Conservation (phyloP, 2,113 vertebrate species). For the Scomber japonicus region DNA sequence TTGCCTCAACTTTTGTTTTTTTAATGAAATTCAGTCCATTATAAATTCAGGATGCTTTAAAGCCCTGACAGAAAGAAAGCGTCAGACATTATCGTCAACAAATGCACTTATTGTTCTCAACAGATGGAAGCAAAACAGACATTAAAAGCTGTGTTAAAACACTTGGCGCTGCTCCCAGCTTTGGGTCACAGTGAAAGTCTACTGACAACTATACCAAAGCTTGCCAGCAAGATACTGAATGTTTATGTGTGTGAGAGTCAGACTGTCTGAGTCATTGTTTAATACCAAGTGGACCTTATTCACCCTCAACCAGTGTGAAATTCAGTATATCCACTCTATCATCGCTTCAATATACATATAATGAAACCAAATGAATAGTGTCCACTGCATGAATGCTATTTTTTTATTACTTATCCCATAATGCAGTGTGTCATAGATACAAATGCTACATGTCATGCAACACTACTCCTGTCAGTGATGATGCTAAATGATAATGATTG, state of each 20-base stretch:
- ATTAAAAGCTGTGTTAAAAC: slow-evolving; percentile 42
- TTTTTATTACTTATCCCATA: background rate
- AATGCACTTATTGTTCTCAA: slow-evolving; percentile 43
- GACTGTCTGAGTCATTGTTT: background rate
- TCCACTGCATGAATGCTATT: background rate
- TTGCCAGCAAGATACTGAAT: too few relatives aligned
- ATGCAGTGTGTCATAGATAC: background rate
- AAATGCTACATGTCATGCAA: background rate
- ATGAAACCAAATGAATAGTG: too few relatives aligned
- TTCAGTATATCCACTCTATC: too few relatives aligned
- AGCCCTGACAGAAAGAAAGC: slow-evolving; percentile 27
- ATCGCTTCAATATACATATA: too few relatives aligned
- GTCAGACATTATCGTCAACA: slow-evolving; percentile 46
- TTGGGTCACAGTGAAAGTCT: slow-evolving; percentile 9
- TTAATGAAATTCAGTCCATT: slow-evolving; percentile 30
- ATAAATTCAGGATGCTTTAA: slow-evolving; percentile 24
- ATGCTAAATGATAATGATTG: background rate
- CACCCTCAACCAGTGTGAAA: too few relatives aligned
- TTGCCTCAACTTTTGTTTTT: slow-evolving; percentile 15
- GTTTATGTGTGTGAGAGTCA: background rate
- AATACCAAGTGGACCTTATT: background rate
- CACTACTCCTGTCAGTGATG: too few relatives aligned
- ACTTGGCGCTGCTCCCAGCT: slow-evolving; percentile 34
- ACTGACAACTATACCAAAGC: background rate
- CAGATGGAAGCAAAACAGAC: slow-evolving; percentile 36